Conservation (phyloP, 1,140 invertebrate species). For the Matsumurasca onukii region DNA sequence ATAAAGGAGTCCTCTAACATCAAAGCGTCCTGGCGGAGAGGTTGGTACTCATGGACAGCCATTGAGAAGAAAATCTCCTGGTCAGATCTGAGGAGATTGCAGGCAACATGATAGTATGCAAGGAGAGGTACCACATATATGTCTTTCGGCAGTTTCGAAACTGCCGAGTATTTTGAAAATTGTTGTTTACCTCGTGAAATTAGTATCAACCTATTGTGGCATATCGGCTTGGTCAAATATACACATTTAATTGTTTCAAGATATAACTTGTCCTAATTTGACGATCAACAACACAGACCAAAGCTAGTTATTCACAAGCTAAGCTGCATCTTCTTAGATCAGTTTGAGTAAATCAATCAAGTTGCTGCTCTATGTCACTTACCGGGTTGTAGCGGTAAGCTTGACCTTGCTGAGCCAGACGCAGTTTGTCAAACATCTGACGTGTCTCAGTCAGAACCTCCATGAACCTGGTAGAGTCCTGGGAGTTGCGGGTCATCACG, state of each 20-base stretch:
- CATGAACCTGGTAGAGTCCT: constrained; percentile 13
- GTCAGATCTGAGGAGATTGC: constrained; percentile 59
- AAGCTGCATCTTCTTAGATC: no score
- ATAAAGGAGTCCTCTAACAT: constrained; percentile 33
- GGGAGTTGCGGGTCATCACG: constrained; percentile 7
- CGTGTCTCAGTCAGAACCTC: neutral
- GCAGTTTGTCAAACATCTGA: constrained; percentile 60
- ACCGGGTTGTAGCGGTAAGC: neutral
- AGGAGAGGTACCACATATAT: no score
- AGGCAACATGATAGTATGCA: constrained; percentile 59
- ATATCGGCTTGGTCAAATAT: no score
- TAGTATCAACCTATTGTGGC: no score
- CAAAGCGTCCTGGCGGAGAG: neutral
- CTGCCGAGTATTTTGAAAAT: no score
- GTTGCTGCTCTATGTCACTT: neutral
- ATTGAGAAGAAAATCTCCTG: constrained; percentile 60
- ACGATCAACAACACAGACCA: no score
- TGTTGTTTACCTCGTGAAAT: no score
- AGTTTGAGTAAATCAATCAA: no score
- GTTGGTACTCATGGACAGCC: constrained; percentile 51
- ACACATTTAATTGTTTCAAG: no score
- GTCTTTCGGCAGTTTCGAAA: no score
- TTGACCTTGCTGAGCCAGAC: constrained; percentile 46
- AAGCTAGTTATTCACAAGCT: no score
- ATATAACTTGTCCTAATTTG: no score